phyloP scores from a whole-genome alignment of 2,888 invertebrate genomes.

The Ophion ventricosus region DNA sequence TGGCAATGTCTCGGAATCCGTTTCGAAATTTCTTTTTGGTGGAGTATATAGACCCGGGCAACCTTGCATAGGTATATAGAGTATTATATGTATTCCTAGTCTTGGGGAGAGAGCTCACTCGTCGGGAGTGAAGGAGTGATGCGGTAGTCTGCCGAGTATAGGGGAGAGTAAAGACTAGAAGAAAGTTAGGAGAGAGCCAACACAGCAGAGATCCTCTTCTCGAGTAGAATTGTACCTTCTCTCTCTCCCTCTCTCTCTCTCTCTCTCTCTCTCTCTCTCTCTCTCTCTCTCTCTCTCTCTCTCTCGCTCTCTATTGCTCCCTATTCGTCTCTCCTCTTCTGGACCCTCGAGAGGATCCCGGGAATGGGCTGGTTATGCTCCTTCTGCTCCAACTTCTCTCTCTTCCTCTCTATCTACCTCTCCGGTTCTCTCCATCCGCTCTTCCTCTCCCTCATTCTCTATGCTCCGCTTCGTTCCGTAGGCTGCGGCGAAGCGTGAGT shows the following conservation, averaged over 20 bases:
- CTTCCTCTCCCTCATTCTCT: neutral
- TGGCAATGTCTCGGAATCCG: too few relatives aligned
- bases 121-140: constrained; percentile 38
- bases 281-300: neutral
- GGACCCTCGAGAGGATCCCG: constrained; percentile 62
- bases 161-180: constrained; percentile 31
- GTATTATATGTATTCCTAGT: neutral
- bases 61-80: constrained; percentile 29
- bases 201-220: constrained; percentile 60
- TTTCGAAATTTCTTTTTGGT: too few relatives aligned
- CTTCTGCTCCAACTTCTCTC: constrained; percentile 17
- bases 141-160: constrained; percentile 34
- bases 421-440: neutral
- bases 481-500: constrained; percentile 68
- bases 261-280: neutral
- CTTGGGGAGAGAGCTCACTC: neutral
- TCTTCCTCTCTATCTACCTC: neutral
- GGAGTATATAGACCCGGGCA: neutral
- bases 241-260: constrained; percentile 50
- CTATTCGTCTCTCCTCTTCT: constrained; percentile 49
- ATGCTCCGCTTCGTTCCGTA: constrained; percentile 54
- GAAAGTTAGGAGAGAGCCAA: constrained; percentile 40
- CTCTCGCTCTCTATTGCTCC: too few relatives aligned
- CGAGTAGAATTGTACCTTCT: constrained; percentile 53
- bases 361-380: constrained; percentile 63